These are phyloP conservation scores for Invenusta paracnida DNA, from an alignment of 2,888 invertebrate species.

Conservation along the genomic window DNA sequence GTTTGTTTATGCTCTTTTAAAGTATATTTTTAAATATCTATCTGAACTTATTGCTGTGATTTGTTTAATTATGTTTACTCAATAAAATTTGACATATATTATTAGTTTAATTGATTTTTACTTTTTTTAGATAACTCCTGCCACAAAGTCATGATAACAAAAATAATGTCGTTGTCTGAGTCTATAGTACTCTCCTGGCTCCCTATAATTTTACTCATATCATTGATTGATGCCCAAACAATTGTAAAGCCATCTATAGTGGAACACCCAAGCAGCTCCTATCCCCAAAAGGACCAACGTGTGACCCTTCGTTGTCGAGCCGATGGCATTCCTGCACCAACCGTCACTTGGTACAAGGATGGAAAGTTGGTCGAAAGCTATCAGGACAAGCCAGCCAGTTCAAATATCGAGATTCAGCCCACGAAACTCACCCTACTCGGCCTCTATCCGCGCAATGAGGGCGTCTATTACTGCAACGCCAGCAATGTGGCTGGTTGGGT, in stretches of 20 bases:
- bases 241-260: conserved; percentile 12
- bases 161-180: too few species aligned
- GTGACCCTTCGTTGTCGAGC: conserved; percentile 49
- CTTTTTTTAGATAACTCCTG: too few species aligned
- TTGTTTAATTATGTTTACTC: too few species aligned
- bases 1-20: too few species aligned
- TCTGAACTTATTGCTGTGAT: too few species aligned
- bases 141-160: too few species aligned
- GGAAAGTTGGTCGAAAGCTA: conserved; percentile 46
- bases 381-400: conserved; percentile 35
- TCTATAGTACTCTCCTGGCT: too few species aligned
- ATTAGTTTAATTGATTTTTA: too few species aligned
- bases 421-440: conserved; percentile 19
- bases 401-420: conserved; percentile 20
- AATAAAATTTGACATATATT: too few species aligned
- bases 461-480: conserved; percentile 41
- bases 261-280: conserved; percentile 11
- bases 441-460: conserved; percentile 32
- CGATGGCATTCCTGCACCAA: conserved; percentile 50
- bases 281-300: conserved; percentile 31
- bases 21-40: too few species aligned
- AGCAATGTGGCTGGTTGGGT: conserved; percentile 34
- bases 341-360: conserved; percentile 51
- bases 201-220: too few species aligned
- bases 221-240: too few species aligned